These are phyloP conservation scores for Phenganax subtilis DNA, from an alignment of 92 coral and sea anemone genomes.

Conservation along the genomic window DNA sequence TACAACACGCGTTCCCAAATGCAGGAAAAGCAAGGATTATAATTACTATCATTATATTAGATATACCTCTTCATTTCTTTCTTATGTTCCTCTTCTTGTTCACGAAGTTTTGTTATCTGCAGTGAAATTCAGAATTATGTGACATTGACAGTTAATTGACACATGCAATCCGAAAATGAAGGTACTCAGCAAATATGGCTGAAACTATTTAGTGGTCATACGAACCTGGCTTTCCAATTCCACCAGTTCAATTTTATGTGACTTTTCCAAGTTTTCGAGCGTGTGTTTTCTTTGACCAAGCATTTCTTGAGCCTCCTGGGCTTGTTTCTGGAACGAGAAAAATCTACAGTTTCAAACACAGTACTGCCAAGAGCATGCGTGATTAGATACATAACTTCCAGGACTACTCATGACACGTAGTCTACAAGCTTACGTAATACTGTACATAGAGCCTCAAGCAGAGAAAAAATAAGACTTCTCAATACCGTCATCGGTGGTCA, in stretches of 20 bases:
- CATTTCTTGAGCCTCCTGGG: conserved; percentile 71
- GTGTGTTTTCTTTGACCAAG: conserved; percentile 78
- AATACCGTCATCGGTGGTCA: too few species aligned
- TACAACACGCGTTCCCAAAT: not conserved
- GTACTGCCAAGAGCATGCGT: not conserved
- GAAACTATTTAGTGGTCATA: not conserved
- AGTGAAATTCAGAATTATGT: not conserved
- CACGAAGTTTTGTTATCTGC: conserved; percentile 30
- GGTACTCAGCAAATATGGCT: not conserved
- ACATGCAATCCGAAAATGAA: too few species aligned
- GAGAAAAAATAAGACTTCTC: too few species aligned
- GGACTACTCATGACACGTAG: too few species aligned
- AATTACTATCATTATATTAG: not conserved
- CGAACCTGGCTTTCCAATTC: conserved; percentile 70
- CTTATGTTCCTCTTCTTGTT: conserved; percentile 20
- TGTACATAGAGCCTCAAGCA: too few species aligned
- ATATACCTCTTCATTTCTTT: conserved; percentile 15
- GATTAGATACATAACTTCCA: not conserved
- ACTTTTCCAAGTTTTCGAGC: conserved; percentile 73
- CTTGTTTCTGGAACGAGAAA: conserved; percentile 67
- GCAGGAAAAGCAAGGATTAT: not conserved
- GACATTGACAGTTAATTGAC: too few species aligned
- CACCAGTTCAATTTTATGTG: conserved; percentile 70
- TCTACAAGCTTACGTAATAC: too few species aligned
- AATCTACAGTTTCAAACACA: not conserved